These are phyloP conservation scores for Poecilia picta DNA, from an alignment of 2,797 vertebrate genomes.

Conservation along the genomic window DNA sequence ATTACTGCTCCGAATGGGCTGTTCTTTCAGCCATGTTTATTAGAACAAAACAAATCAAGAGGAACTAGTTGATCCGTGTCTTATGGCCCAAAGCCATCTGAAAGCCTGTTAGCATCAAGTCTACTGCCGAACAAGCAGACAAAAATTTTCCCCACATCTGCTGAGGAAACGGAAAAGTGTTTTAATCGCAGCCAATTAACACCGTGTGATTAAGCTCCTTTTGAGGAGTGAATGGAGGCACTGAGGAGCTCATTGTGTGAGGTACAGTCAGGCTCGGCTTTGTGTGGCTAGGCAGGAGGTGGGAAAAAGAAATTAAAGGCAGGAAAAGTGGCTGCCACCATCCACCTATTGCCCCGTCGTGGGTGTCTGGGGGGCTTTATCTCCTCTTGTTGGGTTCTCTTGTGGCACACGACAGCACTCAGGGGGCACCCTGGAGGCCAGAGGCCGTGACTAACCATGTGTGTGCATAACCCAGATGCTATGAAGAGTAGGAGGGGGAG, in stretches of 20 bases:
- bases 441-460: constrained; percentile 58
- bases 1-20: too few relatives aligned
- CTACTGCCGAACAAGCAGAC: constrained; percentile 27
- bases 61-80: constrained; percentile 1
- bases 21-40: too few relatives aligned
- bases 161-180: constrained; percentile 54
- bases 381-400: constrained; percentile 43
- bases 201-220: constrained; percentile 64
- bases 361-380: constrained; percentile 52
- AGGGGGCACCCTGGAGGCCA: constrained; percentile 56
- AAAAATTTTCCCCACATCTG: constrained; percentile 49
- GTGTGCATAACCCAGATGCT: constrained; percentile 76
- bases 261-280: constrained; percentile 59
- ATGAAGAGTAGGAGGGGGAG: constrained; percentile 53
- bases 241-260: constrained; percentile 49
- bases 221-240: constrained; percentile 52
- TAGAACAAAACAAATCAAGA: constrained; percentile 28
- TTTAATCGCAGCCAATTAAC: constrained; percentile 71
- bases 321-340: constrained; percentile 46
- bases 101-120: constrained; percentile 12
- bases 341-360: constrained; percentile 48
- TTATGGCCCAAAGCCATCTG: constrained; percentile 4
- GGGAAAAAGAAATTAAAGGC: constrained; percentile 27
- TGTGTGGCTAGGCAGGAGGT: constrained; percentile 51
- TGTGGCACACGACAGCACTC: constrained; percentile 37